phyloP scores from a whole-genome alignment of 2,113 vertebrate genomes.

The Otocyon megalotis region DNA sequence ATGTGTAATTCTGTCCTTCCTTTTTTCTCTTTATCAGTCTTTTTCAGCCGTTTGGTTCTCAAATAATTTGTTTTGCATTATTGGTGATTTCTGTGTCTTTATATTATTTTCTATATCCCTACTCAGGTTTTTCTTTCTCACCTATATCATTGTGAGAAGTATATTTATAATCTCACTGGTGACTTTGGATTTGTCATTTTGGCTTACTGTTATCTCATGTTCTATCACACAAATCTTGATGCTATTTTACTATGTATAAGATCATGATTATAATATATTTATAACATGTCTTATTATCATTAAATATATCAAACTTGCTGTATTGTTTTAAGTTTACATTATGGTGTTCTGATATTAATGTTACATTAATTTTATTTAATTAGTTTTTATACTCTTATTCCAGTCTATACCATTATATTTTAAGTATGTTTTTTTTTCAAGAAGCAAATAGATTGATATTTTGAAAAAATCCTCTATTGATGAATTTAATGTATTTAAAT shows the following conservation, averaged over 20 bases:
- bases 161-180: not conserved
- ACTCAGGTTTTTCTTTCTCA: not conserved
- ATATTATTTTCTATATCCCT: not conserved
- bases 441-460: not conserved
- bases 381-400: not conserved
- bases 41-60: not conserved
- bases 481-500: conserved; percentile 44
- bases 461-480: conserved; percentile 6
- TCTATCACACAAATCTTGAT: not conserved
- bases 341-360: not conserved
- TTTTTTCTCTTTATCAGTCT: not conserved
- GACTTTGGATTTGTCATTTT: not conserved
- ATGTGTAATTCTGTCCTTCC: not conserved
- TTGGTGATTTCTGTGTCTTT: not conserved
- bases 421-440: not conserved
- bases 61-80: not conserved
- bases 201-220: not conserved
- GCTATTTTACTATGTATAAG: not conserved
- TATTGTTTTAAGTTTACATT: not conserved
- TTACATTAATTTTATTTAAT: conserved; percentile 10
- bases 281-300: not conserved
- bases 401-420: not conserved
- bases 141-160: not conserved
- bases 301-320: not conserved
- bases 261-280: not conserved